phyloP scores from a whole-genome alignment of 2,888 invertebrate genomes.

The Trachelus iudaicus region DNA sequence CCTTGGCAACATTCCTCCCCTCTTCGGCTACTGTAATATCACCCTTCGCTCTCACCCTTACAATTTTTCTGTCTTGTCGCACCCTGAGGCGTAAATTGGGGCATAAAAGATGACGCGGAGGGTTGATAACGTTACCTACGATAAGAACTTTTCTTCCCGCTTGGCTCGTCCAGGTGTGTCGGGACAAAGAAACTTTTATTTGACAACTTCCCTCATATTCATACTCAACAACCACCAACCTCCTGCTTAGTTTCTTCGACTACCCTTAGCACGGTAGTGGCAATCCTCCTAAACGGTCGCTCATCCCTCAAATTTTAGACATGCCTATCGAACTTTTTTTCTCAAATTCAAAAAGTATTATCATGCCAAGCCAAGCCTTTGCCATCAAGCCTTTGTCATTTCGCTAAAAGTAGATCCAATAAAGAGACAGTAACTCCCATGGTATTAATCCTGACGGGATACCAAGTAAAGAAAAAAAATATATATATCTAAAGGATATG shows the following conservation, averaged over 20 bases:
- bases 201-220: conserved; percentile 22
- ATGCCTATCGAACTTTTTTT: not conserved
- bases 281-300: not conserved
- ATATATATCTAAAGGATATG: not conserved
- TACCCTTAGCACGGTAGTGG: not conserved
- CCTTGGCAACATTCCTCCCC: not conserved
- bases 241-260: not conserved
- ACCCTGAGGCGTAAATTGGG: conserved; percentile 43
- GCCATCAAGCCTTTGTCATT: not conserved
- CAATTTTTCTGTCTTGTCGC: not conserved
- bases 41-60: not conserved
- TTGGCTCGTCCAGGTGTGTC: not conserved
- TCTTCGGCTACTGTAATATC: not conserved
- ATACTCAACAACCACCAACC: conserved; percentile 6
- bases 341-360: not conserved
- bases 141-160: conserved; percentile 32
- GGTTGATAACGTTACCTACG: conserved; percentile 46
- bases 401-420: not conserved
- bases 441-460: not conserved
- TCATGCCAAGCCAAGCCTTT: too few relatives aligned
- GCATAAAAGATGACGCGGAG: conserved; percentile 44
- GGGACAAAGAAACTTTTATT: conserved; percentile 27
- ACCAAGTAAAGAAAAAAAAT: not conserved
- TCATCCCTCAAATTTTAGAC: not conserved
- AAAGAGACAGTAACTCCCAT: not conserved